Percentiles rank a stretch among this genome's conserved stretches.
Evolutionary conservation across 2,888 invertebrate species (phyloP).

Genomic region (Acrobasis repandana): DNA sequence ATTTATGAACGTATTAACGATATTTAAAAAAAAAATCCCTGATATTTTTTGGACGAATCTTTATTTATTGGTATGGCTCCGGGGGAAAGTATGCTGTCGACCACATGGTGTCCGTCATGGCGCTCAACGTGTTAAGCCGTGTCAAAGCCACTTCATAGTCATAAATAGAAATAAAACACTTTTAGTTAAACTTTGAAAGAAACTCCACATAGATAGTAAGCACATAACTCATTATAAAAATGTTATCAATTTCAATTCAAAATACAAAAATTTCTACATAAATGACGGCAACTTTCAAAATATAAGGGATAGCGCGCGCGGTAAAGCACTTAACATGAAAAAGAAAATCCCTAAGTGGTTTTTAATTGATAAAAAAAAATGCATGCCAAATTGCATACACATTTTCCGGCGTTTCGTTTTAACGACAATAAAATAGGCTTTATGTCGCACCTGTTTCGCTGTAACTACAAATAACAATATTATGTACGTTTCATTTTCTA

Average conservation of each 20-base stretch:
- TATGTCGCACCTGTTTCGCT: slow-evolving; percentile 7
- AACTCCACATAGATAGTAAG: not conserved
- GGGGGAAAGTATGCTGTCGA: no score
- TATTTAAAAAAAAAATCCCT: no score
- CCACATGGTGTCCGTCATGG: no score
- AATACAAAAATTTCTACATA: slow-evolving; percentile 3
- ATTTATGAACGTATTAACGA: no score
- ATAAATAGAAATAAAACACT: not conserved
- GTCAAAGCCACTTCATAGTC: no score
- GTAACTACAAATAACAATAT: not conserved
- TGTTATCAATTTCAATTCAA: not conserved
- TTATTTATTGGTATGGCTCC: no score
- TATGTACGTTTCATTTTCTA: no score
- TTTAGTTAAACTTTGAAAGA: not conserved
- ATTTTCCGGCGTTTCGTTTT: not conserved
- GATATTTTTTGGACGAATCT: no score
- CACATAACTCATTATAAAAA: not conserved
- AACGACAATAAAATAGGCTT: not conserved
- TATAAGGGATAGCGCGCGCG: slow-evolving; percentile 3
- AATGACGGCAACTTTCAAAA: slow-evolving; percentile 1
- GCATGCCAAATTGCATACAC: slow-evolving; percentile 1
- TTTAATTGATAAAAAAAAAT: slow-evolving; percentile 13
- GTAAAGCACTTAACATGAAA: slow-evolving; percentile 4
- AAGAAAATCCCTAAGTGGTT: slow-evolving; percentile 4
- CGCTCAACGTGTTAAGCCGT: no score